phyloP scores from a whole-genome alignment of 1,140 invertebrate species.

The Andricus grossulariae region DNA sequence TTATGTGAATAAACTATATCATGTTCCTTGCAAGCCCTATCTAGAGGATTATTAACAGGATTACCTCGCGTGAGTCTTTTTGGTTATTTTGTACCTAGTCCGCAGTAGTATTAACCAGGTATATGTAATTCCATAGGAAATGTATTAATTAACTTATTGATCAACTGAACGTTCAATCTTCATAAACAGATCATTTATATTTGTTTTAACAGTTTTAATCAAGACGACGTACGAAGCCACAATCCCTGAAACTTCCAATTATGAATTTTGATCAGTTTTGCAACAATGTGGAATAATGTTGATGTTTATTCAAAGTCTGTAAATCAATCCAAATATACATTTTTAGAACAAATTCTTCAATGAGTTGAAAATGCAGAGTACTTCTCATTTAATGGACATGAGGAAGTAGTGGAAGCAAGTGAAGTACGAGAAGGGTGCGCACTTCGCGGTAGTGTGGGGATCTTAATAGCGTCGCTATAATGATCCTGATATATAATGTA shows the following conservation, averaged over 20 bases:
- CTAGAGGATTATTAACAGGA: conserved; percentile 67
- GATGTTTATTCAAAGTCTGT: conserved; percentile 39
- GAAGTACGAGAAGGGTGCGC: too few species aligned
- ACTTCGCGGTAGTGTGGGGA: too few species aligned
- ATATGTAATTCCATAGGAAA: conserved; percentile 71
- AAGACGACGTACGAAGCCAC: not conserved
- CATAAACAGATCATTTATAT: not conserved
- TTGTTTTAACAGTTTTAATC: not conserved
- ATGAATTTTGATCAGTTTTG: not conserved
- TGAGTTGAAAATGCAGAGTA: conserved; percentile 34
- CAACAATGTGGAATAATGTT: conserved; percentile 35
- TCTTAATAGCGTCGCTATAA: too few species aligned
- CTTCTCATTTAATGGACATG: conserved; percentile 24
- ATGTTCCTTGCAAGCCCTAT: conserved; percentile 23
- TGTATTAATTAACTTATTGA: conserved; percentile 66
- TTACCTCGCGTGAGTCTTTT: conserved; percentile 42
- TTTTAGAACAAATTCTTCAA: conserved; percentile 28
- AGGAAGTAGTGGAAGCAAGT: conserved; percentile 35
- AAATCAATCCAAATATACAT: conserved; percentile 38
- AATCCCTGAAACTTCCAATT: not conserved
- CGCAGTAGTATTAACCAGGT: conserved; percentile 72
- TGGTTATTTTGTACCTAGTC: conserved; percentile 49
- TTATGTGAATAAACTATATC: conserved; percentile 29
- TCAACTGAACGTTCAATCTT: not conserved
- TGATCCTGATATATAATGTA: too few species aligned